Conservation (phyloP, 2,888 invertebrate genomes). For the Drosophila austrosaltans region DNA sequence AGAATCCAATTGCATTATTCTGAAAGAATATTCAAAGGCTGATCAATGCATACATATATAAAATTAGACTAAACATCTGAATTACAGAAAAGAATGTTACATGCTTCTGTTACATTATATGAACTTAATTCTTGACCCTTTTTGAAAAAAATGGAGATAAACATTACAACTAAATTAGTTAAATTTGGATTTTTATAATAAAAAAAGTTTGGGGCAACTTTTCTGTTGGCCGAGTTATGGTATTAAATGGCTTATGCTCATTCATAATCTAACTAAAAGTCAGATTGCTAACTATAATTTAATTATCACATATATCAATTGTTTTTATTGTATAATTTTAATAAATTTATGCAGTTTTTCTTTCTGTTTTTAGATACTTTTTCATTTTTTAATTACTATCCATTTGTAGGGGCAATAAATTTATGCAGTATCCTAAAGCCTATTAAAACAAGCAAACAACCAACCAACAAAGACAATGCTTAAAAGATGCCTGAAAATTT, state of each 20-base stretch:
- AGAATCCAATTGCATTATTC: neutral
- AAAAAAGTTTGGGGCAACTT: too few relatives aligned
- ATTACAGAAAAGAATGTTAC: neutral
- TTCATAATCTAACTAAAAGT: too few relatives aligned
- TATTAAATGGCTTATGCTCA: too few relatives aligned
- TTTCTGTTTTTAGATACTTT: neutral
- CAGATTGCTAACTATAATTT: too few relatives aligned
- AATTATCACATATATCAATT: too few relatives aligned
- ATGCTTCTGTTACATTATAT: neutral
- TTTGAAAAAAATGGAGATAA: too few relatives aligned
- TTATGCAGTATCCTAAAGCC: slow-evolving; percentile 56
- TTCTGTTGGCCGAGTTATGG: too few relatives aligned
- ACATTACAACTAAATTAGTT: too few relatives aligned
- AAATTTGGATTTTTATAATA: too few relatives aligned
- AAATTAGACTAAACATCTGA: neutral
- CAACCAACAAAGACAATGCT: slow-evolving; percentile 48
- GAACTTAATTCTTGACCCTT: neutral
- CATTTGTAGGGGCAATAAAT: slow-evolving; percentile 71
- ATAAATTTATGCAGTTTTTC: neutral
- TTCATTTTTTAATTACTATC: slow-evolving; percentile 14
- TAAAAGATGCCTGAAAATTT: slow-evolving; percentile 76
- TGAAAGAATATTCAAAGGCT: neutral
- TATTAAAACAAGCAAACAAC: slow-evolving; percentile 17
- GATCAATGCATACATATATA: neutral
- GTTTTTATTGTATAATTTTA: neutral